These are phyloP conservation scores for Emydoidea blandingii DNA, from an alignment of 2,797 vertebrate genomes.

Conservation along the genomic window DNA sequence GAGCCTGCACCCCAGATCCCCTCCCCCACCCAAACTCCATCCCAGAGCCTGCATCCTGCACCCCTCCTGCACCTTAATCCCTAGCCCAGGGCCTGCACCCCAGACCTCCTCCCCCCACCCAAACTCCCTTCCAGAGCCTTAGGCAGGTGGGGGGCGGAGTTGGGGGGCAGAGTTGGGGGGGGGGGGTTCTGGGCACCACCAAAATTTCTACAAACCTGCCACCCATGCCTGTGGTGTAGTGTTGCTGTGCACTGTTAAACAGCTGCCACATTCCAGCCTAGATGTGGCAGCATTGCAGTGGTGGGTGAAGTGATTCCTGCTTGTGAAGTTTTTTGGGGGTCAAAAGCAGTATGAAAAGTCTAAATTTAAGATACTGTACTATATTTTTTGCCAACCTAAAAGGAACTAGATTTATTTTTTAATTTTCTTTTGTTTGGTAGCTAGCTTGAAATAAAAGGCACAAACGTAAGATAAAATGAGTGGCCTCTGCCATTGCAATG, in stretches of 20 bases:
- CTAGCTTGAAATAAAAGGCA: not conserved
- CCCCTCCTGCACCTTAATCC: no score
- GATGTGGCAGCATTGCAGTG: not conserved
- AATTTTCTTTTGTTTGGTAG: not conserved
- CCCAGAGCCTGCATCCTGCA: no score
- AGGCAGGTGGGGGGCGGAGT: no score
- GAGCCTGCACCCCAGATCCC: no score
- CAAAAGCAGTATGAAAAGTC: not conserved
- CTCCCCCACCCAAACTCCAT: no score
- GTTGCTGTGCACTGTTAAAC: not conserved
- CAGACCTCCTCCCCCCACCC: no score
- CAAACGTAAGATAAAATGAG: not conserved
- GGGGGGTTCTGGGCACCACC: no score
- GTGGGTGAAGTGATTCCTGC: not conserved
- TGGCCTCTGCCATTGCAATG: not conserved
- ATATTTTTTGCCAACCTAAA: not conserved
- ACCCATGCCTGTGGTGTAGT: not conserved
- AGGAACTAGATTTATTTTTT: not conserved
- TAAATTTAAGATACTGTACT: accelerated
- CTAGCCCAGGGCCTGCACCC: no score
- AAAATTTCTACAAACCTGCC: no score
- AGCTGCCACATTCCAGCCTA: not conserved
- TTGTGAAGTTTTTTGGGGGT: not conserved
- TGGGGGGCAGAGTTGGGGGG: no score
- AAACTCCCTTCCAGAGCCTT: no score